A percentile compares a stretch with the other conserved stretches of the same genome.
These are phyloP conservation scores for Hirundo rustica DNA, from an alignment of 2,797 vertebrate genomes.

Conservation along the genomic window DNA sequence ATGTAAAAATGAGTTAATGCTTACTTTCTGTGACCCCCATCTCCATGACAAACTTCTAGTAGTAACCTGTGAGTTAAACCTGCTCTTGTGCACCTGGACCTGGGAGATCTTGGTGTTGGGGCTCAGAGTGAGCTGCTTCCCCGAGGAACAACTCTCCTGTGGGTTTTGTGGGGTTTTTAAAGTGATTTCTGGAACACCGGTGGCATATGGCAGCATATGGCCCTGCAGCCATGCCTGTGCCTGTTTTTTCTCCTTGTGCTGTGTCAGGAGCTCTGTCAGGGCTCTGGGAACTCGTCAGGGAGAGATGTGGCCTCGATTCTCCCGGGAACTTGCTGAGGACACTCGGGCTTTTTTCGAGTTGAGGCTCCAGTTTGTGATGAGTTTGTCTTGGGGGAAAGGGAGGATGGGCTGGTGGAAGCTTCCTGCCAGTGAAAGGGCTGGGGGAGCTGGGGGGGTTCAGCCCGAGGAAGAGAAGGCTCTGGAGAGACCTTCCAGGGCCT, in stretches of 20 bases:
- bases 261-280: background rate
- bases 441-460: background rate
- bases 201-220: background rate
- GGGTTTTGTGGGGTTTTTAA: background rate
- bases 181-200: accelerated
- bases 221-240: background rate
- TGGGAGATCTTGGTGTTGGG: accelerated
- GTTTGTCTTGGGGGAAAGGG: background rate
- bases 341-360: background rate
- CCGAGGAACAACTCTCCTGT: background rate
- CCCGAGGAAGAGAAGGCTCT: accelerated
- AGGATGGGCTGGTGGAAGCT: background rate
- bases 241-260: background rate
- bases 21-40: too few species aligned
- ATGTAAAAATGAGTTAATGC: background rate
- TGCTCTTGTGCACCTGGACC: too few species aligned
- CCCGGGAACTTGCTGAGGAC: background rate
- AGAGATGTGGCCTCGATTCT: background rate
- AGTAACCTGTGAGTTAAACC: background rate
- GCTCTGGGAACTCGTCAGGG: background rate
- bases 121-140: background rate
- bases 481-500: background rate
- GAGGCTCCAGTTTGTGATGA: background rate
- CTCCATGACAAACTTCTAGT: background rate
- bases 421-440: background rate